phyloP scores from a whole-genome alignment of 1,140 invertebrate genomes.

The Pectinophora gossypiella region DNA sequence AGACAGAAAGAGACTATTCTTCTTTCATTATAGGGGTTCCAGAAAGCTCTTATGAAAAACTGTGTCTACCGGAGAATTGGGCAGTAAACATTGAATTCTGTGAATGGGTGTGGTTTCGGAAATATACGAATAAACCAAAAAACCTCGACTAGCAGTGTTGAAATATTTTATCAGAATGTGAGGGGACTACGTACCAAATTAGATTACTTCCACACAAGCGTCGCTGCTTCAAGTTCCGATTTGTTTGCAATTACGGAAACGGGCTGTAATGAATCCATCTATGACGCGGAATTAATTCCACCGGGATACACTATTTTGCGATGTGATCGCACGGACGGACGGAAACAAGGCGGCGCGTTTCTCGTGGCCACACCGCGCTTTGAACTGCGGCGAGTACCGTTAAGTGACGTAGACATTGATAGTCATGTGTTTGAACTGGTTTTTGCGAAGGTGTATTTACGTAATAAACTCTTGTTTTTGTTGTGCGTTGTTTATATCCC shows the following conservation, averaged over 20 bases:
- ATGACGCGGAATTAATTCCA: slow-evolving; percentile 3
- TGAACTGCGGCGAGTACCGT: background rate
- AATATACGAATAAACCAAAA: background rate
- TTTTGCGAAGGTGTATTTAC: background rate
- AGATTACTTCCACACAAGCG: background rate
- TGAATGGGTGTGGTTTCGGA: too few relatives aligned
- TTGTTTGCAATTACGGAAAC: slow-evolving; percentile 7
- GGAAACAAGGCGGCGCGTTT: too few relatives aligned
- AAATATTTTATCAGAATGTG: slow-evolving; percentile 10
- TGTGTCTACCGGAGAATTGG: slow-evolving; percentile 9
- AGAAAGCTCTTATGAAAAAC: slow-evolving; percentile 10
- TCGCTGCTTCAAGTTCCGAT: background rate
- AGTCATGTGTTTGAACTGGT: background rate
- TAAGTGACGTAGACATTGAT: background rate
- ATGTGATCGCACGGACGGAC: background rate
- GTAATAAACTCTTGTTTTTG: background rate
- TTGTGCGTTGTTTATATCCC: background rate
- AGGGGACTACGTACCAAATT: slow-evolving; percentile 3
- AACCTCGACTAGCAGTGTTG: slow-evolving; percentile 3
- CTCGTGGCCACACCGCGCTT: slow-evolving; percentile 4
- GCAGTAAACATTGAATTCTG: slow-evolving; percentile 12
- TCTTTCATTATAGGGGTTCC: slow-evolving; percentile 7
- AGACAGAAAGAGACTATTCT: slow-evolving; percentile 3
- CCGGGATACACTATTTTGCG: slow-evolving; percentile 1
- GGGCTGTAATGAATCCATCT: background rate